phyloP scores from a whole-genome alignment of 1,140 invertebrate genomes.

The Microplitis demolitor region DNA sequence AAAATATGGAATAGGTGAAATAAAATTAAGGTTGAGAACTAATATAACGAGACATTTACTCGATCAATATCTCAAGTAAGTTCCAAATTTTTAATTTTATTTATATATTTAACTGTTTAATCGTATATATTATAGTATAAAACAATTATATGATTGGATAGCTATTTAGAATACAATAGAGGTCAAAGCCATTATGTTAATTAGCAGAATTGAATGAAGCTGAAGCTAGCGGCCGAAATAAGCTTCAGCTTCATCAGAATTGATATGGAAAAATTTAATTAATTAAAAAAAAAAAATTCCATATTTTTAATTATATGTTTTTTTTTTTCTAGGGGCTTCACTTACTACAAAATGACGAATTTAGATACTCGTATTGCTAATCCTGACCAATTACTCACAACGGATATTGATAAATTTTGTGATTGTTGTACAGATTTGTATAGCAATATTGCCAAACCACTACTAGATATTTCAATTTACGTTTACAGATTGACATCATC shows the following conservation, averaged over 20 bases:
- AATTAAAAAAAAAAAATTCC: not conserved
- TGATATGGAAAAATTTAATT: not conserved
- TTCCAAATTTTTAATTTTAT: slow-evolving; percentile 36
- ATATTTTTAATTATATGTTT: slow-evolving; percentile 14
- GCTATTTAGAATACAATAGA: slow-evolving; percentile 14
- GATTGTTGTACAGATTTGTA: slow-evolving; percentile 94
- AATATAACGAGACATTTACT: slow-evolving; percentile 87
- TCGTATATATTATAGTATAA: too few relatives aligned
- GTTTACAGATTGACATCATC: slow-evolving; percentile 86
- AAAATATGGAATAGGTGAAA: slow-evolving; percentile 92
- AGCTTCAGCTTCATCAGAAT: too few relatives aligned
- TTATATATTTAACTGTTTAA: not conserved
- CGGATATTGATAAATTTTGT: slow-evolving; percentile 97
- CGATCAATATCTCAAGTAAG: slow-evolving; percentile 90
- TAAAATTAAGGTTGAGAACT: slow-evolving; percentile 88
- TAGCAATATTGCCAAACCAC: slow-evolving; percentile 96
- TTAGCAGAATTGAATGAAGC: not conserved
- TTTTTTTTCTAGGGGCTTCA: slow-evolving; percentile 79
- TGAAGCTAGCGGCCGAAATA: too few relatives aligned
- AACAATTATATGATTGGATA: slow-evolving; percentile 8
- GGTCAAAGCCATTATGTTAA: slow-evolving; percentile 8
- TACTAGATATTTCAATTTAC: slow-evolving; percentile 94
- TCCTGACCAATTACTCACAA: slow-evolving; percentile 94
- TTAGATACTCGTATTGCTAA: slow-evolving; percentile 94
- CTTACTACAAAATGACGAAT: slow-evolving; percentile 97